Base-by-base conservation (phyloP, 2,113 vertebrate species). In the Girardinichthys multiradiatus region DNA sequence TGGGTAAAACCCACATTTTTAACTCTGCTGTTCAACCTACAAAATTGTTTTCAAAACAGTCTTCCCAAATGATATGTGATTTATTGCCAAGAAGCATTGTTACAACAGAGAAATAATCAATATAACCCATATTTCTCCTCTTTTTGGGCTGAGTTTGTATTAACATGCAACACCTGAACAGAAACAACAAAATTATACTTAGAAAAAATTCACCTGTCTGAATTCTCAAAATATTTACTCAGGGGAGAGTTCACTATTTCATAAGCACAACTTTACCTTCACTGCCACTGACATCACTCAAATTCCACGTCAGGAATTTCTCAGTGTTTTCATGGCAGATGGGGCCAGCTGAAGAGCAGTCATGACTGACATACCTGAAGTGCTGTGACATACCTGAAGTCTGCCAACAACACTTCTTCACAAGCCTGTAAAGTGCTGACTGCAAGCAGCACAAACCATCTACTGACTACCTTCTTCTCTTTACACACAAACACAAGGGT, bases 361-460 rank as follows among this genome's bases (percentile, higher is more conserved):
- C 80, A 72, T 73, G 84, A 87, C 9, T 68, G 86, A 88, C 54
- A n/a, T n/a, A n/a, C n/a, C n/a, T n/a, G n/a, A 28, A 60, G 80
- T 6, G 19, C 48, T 28, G 71, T 27, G 76, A 86, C 85, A 84
- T 68, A 78, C 77, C 82, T 79, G 77, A 63, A 28, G 24, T 67
- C 80, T 70, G 71, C 85, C 71, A 72, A 0, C 78, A 61, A 29
- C 80, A 45, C 75, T 69, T 72, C 80, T 68, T 86, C 64, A 9
- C 65, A 66, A 60, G 61, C 35, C n/a, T 4, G 13, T 29, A 66
- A 15, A 0, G 35, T 1, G 48, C 68, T 15, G 33, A 67, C 60
- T 26, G 37, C 67, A 54, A 62, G 29, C 57, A 70, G 74, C 27
- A 9, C 42, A 45, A 45, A 45, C 42, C 42, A 45, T 19, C 42